These are phyloP conservation scores for Marronus borbonicus DNA, from an alignment of 2,888 invertebrate species.

Conservation along the genomic window DNA sequence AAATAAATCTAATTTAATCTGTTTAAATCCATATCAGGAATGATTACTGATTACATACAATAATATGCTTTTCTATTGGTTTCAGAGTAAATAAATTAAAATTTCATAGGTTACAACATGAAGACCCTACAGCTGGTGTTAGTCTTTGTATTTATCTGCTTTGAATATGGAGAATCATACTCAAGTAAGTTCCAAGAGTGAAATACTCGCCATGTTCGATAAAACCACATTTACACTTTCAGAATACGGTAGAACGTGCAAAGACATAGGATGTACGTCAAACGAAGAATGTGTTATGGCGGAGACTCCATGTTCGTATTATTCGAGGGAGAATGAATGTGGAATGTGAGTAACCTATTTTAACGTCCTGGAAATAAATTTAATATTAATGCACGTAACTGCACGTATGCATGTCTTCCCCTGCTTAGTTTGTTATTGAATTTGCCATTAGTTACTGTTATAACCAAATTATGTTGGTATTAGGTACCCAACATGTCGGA, in stretches of 20 bases:
- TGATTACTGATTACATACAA: too few species aligned
- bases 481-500: constrained; percentile 69
- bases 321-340: constrained; percentile 71
- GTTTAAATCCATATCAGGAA: too few species aligned
- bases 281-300: constrained; percentile 81
- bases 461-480: neutral
- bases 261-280: constrained; percentile 84
- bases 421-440: neutral
- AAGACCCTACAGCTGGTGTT: neutral
- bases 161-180: constrained; percentile 58
- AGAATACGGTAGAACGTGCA: constrained; percentile 86
- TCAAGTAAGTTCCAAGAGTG: constrained; percentile 59
- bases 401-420: neutral
- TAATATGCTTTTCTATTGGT: too few species aligned
- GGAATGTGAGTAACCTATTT: constrained; percentile 65
- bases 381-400: neutral
- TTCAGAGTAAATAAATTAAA: too few species aligned
- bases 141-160: constrained; percentile 47
- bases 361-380: neutral
- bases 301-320: constrained; percentile 80
- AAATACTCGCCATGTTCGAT: neutral
- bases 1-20: too few species aligned
- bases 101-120: neutral
- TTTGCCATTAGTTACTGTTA: constrained; percentile 11
- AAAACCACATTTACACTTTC: constrained; percentile 53